Evolutionary conservation across 2,888 invertebrate species (phyloP), one percentile per base, ranked within the genome.

Genomic region (Dichetophora obliterata): DNA sequence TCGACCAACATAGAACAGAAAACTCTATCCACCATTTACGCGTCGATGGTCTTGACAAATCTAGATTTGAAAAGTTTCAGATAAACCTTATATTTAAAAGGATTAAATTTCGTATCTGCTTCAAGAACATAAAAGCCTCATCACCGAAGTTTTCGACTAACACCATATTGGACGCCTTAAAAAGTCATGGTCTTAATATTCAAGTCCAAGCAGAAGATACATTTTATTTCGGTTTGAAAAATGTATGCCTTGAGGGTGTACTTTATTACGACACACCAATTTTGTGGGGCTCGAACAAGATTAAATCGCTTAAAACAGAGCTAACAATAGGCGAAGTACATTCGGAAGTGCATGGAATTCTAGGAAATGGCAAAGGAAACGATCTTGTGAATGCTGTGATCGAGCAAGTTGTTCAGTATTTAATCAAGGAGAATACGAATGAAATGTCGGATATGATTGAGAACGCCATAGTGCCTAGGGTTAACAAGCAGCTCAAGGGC

Each of bases 251-350:
- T 57, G 80, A 79, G 6, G 88, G 88, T 61, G 77, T 70, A 1
- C 59, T 87, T 24, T 84, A 82, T 37, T 88, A 85, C 79, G 87
- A 85, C 77, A 77, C 86, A 31, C 88, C 88, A 3, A 11, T 88
- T 8, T 73, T 88, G 65, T 86, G 84, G 83, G 88, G 88, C n/a
- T 87, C 88, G 4, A 82, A 84, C 2, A 86, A 86, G 77, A 85
- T 88, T 66, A 81, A 78, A 31, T 86, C 87, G 0, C 75, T 88
- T 75, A 82, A 85, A 72, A 84, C 86, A 6, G 82, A 76, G 66
- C 75, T 87, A 19, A 75, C 81, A 0, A 19, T 88, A 80, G 87
- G 79, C 8, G 79, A 81, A n/a, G 84, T 83, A 14, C 73, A 78
- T 3, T 87, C 87, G 0, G 82, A 87, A 16, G 85, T 87, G 16